Evolutionary conservation across 2,797 vertebrate species (phyloP), one percentile per base, ranked within the genome.

Genomic region (Microchirus variegatus): DNA sequence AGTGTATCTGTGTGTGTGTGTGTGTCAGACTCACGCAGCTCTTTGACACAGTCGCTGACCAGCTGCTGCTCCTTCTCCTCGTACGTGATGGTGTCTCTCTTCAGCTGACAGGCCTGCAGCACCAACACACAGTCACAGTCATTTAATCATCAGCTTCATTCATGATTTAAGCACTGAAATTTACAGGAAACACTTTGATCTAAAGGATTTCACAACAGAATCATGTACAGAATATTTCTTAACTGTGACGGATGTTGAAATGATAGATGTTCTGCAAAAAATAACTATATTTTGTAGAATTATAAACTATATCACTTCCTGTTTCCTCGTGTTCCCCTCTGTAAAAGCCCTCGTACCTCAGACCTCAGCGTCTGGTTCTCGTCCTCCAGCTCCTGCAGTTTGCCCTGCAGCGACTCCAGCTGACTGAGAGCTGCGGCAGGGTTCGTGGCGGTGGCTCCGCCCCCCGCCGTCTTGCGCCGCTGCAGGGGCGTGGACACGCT

Each of bases 1-100:
- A 16, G 14, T n/a, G 36, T 8, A 35, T 9, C n/a, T n/a, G 22
- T 37, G 13, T 44, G 9, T 5, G 19, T 14, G 22, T 38, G n/a
- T 31, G 51, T 6, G 0, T 59, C 8, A 9, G 72, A 96, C 96
- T 95, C 86, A 99, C 98, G 94, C 12, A 99, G 95, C 77, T 99
- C 97, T 87, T 95, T 96, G 54, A 99, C 97, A 59, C 98, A 99
- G 90, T 99, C 96, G 61, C 83, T 96, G 59, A 99, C 96, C 15
- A 99, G 93, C 74, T 96, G 96, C 73, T 98, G 96, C 37, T 99
- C 97, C 82, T 99, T 98, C 78, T 97, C 96, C 81, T 99, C 98
- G 0, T 96, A 99, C 0, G 91, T 95, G 82, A 96, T 86, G 9
- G 97, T 99, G 91, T 98, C 97, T 10, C 87, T 95, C 89, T 96